These are phyloP conservation scores for Sylvia borin DNA, from an alignment of 2,797 vertebrate genomes.

Conservation along the genomic window DNA sequence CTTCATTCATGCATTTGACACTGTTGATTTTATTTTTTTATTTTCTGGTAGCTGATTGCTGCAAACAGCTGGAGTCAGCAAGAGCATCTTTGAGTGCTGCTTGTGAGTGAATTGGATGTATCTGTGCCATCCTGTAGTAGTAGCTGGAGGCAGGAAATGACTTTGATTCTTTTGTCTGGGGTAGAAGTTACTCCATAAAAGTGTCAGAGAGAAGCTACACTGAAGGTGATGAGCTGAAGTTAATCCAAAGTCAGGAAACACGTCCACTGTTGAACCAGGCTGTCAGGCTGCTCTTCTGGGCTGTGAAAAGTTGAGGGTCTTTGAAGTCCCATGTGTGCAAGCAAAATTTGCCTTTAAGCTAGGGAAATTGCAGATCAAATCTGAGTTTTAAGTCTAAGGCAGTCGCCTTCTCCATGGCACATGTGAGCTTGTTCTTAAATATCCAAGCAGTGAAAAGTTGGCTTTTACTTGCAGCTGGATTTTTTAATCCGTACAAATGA, in stretches of 20 bases:
- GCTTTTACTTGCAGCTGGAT: neutral
- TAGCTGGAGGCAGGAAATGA: neutral
- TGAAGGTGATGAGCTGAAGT: neutral
- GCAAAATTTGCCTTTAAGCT: constrained; percentile 16
- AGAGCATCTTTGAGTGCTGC: neutral
- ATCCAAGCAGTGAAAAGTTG: neutral
- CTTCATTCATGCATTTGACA: neutral
- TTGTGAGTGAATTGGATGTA: neutral
- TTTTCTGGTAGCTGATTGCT: neutral
- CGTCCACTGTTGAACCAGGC: neutral
- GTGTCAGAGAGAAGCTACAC: neutral
- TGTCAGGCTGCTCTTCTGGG: neutral
- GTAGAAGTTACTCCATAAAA: neutral
- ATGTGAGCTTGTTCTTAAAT: neutral
- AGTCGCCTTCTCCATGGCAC: neutral
- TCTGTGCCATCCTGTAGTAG: neutral
- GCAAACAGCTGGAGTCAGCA: neutral
- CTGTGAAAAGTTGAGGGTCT: neutral
- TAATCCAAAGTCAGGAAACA: neutral
- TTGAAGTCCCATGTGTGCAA: neutral
- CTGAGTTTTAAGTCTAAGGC: neutral
- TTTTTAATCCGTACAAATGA: neutral
- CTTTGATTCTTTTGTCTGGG: neutral
- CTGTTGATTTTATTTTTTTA: neutral
- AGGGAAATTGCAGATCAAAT: constrained; percentile 1